These are phyloP conservation scores for Reinhardtius hippoglossoides DNA, from an alignment of 2,113 vertebrate species.

Conservation along the genomic window DNA sequence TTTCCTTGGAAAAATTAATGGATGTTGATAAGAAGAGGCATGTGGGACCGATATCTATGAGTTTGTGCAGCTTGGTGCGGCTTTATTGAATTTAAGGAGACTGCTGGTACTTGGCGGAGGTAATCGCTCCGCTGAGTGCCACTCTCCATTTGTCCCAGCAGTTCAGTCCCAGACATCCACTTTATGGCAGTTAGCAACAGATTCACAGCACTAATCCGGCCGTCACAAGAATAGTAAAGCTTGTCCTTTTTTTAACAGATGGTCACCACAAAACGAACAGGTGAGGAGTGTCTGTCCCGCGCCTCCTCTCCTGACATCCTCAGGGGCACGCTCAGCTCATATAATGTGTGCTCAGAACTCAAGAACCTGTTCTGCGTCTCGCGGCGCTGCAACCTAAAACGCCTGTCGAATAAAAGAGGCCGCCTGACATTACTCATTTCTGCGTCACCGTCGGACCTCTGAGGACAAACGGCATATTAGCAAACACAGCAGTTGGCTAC, in stretches of 20 bases:
- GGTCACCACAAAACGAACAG: constrained; percentile 57
- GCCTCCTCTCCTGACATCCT: constrained; percentile 18
- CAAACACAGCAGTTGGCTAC: constrained; percentile 49
- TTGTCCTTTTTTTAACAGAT: constrained; percentile 49
- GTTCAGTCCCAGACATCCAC: constrained; percentile 9
- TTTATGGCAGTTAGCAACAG: constrained; percentile 28
- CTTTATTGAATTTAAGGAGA: no score
- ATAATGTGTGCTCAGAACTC: constrained; percentile 35
- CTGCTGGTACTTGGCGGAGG: no score
- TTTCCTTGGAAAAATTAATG: neutral
- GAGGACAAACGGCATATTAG: constrained; percentile 49
- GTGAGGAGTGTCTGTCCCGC: constrained; percentile 49
- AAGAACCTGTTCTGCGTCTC: constrained; percentile 40
- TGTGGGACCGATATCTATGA: no score
- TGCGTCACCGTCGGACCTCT: constrained; percentile 25
- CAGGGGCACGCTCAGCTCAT: constrained; percentile 17
- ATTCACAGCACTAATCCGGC: constrained; percentile 8
- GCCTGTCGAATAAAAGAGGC: constrained; percentile 1
- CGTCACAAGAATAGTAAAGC: constrained; percentile 2
- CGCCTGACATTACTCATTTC: constrained; percentile 21
- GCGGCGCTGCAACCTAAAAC: constrained; percentile 5
- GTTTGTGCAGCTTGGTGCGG: neutral
- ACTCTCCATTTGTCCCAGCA: neutral
- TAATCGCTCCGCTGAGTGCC: no score
- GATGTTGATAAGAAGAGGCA: neutral